phyloP scores from a whole-genome alignment of 2,797 vertebrate genomes.

The Sparus aurata region DNA sequence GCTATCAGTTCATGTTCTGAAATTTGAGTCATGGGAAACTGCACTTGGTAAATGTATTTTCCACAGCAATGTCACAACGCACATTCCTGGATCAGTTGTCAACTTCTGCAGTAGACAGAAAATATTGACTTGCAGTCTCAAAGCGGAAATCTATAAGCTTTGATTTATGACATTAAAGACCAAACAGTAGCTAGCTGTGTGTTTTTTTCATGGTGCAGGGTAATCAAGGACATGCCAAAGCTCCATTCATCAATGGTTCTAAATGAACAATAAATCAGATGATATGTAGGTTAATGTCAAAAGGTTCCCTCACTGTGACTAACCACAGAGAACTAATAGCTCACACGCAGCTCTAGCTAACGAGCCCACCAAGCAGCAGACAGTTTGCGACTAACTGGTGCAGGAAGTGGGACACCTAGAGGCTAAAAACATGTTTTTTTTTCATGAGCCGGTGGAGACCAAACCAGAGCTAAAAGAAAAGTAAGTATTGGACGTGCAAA shows the following conservation, averaged over 20 bases:
- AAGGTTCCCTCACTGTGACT: neutral
- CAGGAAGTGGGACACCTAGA: too few species aligned
- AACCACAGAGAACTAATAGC: neutral
- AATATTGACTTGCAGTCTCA: slow-evolving; percentile 2
- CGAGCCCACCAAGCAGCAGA: too few species aligned
- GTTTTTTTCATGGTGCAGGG: slow-evolving; percentile 21
- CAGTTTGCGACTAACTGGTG: too few species aligned
- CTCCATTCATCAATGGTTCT: neutral
- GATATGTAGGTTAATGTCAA: neutral
- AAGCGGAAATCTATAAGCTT: neutral
- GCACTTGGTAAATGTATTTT: too few species aligned
- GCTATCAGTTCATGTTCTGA: neutral
- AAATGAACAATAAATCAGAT: slow-evolving; percentile 3
- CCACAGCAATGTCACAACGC: neutral
- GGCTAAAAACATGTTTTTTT: too few species aligned
- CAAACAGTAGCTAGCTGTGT: neutral
- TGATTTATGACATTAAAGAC: slow-evolving; percentile 24
- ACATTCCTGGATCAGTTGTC: neutral
- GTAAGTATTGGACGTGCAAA: too few species aligned
- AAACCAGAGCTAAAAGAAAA: too few species aligned
- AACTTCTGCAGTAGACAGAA: slow-evolving; percentile 10
- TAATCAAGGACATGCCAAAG: neutral
- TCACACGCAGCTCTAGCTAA: neutral
- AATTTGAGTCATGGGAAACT: too few species aligned
- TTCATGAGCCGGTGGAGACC: too few species aligned